Evolutionary conservation across 2,113 vertebrate species (phyloP).

Genomic region (Corythornis vintsioides): DNA sequence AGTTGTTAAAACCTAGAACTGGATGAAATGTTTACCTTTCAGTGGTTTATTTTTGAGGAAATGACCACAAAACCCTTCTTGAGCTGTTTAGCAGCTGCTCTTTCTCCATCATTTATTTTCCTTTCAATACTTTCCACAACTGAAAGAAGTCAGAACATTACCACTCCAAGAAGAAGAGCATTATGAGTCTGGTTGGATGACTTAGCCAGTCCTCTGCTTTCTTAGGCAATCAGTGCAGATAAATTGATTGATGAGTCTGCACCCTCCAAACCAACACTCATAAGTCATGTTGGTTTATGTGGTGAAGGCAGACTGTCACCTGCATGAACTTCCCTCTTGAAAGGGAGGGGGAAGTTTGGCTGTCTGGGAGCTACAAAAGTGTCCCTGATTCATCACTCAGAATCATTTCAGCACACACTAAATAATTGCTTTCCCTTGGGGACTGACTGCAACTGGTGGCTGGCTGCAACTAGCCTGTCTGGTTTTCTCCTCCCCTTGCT

Average conservation of each 20-base stretch:
- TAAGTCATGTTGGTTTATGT: background rate
- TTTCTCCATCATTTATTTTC: slow-evolving; percentile 44
- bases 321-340: background rate
- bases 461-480: background rate
- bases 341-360: background rate
- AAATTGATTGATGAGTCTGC: background rate
- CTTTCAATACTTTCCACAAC: slow-evolving; percentile 2
- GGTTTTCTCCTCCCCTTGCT: background rate
- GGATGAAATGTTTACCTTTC: background rate
- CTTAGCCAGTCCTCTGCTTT: background rate
- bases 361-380: background rate
- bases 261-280: background rate
- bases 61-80: background rate
- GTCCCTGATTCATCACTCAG: background rate
- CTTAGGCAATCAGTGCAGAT: background rate
- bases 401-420: background rate
- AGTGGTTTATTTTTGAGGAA: slow-evolving; percentile 46
- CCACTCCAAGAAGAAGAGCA: background rate
- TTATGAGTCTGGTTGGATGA: background rate
- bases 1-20: background rate
- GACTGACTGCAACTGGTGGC: background rate
- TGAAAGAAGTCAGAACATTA: background rate
- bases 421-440: background rate
- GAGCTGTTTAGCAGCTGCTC: slow-evolving; percentile 22
- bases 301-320: background rate